phyloP scores from a whole-genome alignment of 2,888 invertebrate species.

The Nomada fucata region DNA sequence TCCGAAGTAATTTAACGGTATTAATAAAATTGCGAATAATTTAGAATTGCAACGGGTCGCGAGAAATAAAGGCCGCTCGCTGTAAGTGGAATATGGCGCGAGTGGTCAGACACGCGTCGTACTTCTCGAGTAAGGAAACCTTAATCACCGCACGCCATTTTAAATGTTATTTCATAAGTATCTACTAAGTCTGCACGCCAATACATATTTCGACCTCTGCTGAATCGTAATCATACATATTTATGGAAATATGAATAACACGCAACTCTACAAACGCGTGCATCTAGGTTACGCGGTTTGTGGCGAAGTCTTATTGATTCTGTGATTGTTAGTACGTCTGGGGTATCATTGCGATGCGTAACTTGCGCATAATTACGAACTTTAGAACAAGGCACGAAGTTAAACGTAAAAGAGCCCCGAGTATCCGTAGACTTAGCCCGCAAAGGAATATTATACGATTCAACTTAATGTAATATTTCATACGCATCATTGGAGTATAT shows the following conservation, averaged over 20 bases:
- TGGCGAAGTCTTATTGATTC: constrained; percentile 21
- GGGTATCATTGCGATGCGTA: constrained; percentile 16
- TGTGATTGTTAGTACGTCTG: not conserved
- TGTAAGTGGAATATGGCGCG: not conserved
- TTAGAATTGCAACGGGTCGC: too few relatives aligned
- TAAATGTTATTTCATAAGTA: not conserved
- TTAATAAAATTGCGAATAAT: too few relatives aligned
- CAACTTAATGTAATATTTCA: too few relatives aligned
- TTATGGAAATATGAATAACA: constrained; percentile 44
- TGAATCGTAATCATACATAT: constrained; percentile 34
- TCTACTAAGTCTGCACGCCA: not conserved
- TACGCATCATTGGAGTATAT: too few relatives aligned
- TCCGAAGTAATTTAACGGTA: too few relatives aligned
- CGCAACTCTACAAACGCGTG: constrained; percentile 27
- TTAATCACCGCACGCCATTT: not conserved
- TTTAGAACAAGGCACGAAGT: constrained; percentile 29
- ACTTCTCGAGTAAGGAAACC: too few relatives aligned
- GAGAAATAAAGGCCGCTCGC: not conserved
- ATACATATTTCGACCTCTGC: not conserved
- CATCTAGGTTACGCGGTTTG: not conserved
- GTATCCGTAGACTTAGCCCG: constrained; percentile 25
- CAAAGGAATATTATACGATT: not conserved
- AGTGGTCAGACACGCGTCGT: not conserved
- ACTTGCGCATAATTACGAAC: constrained; percentile 42
- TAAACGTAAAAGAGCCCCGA: constrained; percentile 13